Percentiles rank a stretch among this genome's conserved stretches.
Evolutionary conservation across 2,888 invertebrate genomes (phyloP).

Genomic region (Epicampocera succincta): DNA sequence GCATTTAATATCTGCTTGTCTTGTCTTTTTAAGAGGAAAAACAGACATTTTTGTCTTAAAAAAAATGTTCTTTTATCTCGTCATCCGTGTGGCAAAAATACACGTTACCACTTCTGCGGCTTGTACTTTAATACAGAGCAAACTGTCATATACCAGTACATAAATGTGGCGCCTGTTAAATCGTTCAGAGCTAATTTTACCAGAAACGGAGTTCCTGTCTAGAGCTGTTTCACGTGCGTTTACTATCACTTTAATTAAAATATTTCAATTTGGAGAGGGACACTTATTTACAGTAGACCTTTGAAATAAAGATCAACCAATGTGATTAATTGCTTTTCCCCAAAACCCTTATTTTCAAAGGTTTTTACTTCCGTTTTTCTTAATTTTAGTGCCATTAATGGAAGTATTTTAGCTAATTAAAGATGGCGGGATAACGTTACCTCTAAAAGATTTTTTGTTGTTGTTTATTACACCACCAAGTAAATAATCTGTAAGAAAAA

Average conservation of each 20-base stretch:
- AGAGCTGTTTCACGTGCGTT: no score
- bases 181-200: no score
- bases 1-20: no score
- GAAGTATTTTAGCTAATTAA: conserved; percentile 59
- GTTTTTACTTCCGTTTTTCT: neutral
- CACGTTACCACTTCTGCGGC: no score
- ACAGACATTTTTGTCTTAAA: no score
- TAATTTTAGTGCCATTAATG: conserved; percentile 24
- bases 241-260: neutral
- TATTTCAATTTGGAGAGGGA: neutral
- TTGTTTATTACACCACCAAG: conserved; percentile 59
- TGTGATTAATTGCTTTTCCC: conserved; percentile 38
- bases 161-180: no score
- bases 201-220: no score
- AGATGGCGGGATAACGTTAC: conserved; percentile 30
- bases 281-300: neutral
- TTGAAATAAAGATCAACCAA: neutral
- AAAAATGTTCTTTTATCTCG: no score
- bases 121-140: no score
- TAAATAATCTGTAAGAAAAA: conserved; percentile 53
- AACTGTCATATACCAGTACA: no score
- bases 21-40: no score
- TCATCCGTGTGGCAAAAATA: no score
- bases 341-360: neutral
- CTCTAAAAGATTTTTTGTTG: conserved; percentile 38